Evolutionary conservation across 2,797 vertebrate species (phyloP).

Genomic region (Linurgus olivaceus): DNA sequence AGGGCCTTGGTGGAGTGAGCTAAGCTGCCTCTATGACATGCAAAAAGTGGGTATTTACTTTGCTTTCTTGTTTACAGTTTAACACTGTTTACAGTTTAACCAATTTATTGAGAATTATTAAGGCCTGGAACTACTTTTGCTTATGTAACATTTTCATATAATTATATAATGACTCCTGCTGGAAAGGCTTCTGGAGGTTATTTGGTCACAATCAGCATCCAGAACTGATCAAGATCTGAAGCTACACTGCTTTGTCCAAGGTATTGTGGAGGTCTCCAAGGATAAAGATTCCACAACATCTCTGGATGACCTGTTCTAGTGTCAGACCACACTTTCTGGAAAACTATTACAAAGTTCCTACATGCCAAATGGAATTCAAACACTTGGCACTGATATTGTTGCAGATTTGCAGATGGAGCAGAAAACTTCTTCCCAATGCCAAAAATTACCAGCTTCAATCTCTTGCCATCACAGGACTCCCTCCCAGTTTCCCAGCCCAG

Average conservation of each 20-base stretch:
- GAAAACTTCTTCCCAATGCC: neutral
- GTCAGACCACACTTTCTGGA: neutral
- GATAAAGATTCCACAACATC: neutral
- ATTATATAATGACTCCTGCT: neutral
- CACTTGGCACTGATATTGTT: neutral
- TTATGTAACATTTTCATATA: neutral
- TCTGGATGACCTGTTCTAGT: neutral
- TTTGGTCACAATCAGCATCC: neutral
- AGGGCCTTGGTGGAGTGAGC: conserved; percentile 1
- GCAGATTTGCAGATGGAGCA: neutral
- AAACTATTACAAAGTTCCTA: neutral
- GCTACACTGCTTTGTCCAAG: neutral
- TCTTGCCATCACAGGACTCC: neutral
- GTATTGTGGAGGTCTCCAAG: neutral
- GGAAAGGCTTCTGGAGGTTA: neutral
- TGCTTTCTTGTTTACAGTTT: conserved; percentile 16
- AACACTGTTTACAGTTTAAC: conserved; percentile 20
- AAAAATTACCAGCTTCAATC: neutral
- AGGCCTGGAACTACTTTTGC: neutral
- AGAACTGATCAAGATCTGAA: neutral
- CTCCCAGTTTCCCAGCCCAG: neutral
- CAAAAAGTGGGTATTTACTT: neutral
- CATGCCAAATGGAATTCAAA: neutral
- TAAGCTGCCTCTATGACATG: neutral
- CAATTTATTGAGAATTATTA: neutral